Percentiles rank a stretch among this genome's conserved stretches.
Conservation (phyloP, 2,797 vertebrate species). For the Lindbergichthys nudifrons region DNA sequence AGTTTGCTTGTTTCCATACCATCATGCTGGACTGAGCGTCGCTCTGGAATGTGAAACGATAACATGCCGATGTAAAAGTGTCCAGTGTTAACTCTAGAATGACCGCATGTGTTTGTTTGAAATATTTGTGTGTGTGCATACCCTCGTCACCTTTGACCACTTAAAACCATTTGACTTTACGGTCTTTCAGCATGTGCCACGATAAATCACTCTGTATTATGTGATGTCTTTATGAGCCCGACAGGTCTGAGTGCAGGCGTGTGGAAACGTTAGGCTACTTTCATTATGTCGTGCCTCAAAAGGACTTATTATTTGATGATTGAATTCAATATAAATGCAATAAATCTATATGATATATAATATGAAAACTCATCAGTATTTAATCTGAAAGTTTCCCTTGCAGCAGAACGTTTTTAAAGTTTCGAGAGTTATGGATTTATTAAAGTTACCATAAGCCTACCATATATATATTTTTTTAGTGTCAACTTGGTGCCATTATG, state of each 20-base stretch:
- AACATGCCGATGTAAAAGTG: slow-evolving; percentile 2
- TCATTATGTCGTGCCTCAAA: too few relatives aligned
- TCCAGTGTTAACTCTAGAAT: not conserved
- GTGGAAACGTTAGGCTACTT: not conserved
- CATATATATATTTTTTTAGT: not conserved
- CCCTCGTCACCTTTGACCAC: slow-evolving; percentile 1
- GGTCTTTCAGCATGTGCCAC: not conserved
- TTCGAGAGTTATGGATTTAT: not conserved
- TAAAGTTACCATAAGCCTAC: not conserved
- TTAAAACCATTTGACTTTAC: not conserved
- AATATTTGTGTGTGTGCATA: too few relatives aligned
- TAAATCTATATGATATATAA: not conserved
- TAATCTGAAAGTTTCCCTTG: not conserved
- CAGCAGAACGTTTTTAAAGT: not conserved
- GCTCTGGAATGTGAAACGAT: slow-evolving; percentile 26
- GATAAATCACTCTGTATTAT: not conserved
- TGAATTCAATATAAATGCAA: not conserved
- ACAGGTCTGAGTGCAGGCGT: too few relatives aligned
- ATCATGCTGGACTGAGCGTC: not conserved
- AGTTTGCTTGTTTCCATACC: slow-evolving; percentile 17
- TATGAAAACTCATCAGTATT: not conserved
- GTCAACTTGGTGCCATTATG: not conserved
- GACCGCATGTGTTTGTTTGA: not conserved
- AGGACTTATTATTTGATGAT: not conserved
- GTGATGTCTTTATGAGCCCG: not conserved